These are phyloP conservation scores for Ceratina japonica DNA, from an alignment of 1,140 invertebrate species.

Conservation along the genomic window DNA sequence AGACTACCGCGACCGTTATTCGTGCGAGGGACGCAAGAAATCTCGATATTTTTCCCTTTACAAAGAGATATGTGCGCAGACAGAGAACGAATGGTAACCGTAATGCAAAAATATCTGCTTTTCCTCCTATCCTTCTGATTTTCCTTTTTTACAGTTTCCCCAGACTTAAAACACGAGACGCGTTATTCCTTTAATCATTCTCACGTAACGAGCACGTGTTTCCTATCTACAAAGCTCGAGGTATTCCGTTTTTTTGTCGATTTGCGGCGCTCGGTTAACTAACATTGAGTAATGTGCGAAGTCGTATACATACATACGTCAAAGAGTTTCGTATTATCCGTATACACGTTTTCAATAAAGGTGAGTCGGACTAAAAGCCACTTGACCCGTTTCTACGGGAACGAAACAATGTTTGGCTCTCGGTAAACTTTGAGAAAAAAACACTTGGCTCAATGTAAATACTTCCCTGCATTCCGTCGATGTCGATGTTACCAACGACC, in stretches of 20 bases:
- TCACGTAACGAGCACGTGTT: neutral
- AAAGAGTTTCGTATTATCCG: neutral
- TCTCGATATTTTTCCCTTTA: neutral
- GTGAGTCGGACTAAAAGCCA: constrained; percentile 11
- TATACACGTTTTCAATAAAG: constrained; percentile 2
- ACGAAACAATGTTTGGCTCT: constrained; percentile 18
- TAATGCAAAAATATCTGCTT: neutral
- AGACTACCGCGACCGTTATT: neutral
- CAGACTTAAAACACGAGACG: neutral
- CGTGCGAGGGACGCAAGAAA: neutral
- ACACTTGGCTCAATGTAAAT: constrained; percentile 20
- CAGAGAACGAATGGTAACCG: neutral
- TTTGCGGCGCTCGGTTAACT: too few species aligned
- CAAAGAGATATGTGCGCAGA: neutral
- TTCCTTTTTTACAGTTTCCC: neutral
- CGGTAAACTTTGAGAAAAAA: constrained; percentile 4
- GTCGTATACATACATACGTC: neutral
- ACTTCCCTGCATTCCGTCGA: constrained; percentile 16
- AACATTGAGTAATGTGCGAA: too few species aligned
- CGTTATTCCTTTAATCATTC: neutral
- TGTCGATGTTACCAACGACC: neutral
- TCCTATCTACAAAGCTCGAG: too few species aligned
- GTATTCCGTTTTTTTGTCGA: too few species aligned
- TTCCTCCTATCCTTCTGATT: neutral
- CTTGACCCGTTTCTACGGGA: constrained; percentile 17